These are phyloP conservation scores for Erythrocercus mccallii DNA, from an alignment of 2,113 vertebrate species.

Conservation along the genomic window DNA sequence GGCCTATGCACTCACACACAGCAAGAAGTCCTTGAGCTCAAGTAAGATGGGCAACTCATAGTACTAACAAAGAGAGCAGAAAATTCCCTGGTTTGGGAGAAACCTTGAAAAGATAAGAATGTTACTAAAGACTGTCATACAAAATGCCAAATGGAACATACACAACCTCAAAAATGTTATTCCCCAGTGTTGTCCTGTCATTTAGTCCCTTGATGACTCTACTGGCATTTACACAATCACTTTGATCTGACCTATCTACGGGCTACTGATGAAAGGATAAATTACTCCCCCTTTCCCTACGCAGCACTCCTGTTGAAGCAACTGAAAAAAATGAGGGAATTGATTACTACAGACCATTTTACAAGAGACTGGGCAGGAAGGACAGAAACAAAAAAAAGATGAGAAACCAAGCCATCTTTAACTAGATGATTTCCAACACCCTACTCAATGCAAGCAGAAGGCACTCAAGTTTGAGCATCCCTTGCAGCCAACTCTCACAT, in stretches of 20 bases:
- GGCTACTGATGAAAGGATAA: not conserved
- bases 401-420: not conserved
- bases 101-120: not conserved
- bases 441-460: not conserved
- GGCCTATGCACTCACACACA: not conserved
- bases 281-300: not conserved
- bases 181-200: not conserved
- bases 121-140: not conserved
- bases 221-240: not conserved
- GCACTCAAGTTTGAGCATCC: not conserved
- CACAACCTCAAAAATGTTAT: not conserved
- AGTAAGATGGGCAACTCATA: fast-evolving
- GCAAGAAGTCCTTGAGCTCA: not conserved
- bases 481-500: not conserved
- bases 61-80: not conserved
- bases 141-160: not conserved
- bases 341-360: not conserved
- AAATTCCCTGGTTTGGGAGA: not conserved
- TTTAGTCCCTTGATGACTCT: not conserved
- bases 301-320: not conserved
- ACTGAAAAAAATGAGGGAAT: not conserved
- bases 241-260: not conserved
- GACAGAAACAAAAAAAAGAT: not conserved
- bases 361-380: not conserved
- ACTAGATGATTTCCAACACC: not conserved